Evolutionary conservation across 2,797 vertebrate genomes (phyloP).

Genomic region (Crax fasciolata): DNA sequence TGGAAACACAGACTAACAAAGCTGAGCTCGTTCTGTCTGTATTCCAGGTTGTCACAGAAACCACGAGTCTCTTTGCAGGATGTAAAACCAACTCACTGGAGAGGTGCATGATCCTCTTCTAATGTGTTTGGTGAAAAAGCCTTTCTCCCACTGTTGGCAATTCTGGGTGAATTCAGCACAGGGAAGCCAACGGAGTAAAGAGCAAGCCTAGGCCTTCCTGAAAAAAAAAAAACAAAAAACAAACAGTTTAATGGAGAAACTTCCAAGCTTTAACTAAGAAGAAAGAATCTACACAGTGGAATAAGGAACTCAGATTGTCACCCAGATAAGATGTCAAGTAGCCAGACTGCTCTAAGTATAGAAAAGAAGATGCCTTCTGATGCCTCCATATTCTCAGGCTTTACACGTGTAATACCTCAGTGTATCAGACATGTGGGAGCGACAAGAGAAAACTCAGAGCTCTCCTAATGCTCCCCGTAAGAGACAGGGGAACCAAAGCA

Average conservation of each 20-base stretch:
- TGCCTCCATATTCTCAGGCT: background rate
- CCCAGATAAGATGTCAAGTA: background rate
- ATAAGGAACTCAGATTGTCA: background rate
- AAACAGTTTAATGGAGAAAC: background rate
- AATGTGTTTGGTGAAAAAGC: slow-evolving; percentile 14
- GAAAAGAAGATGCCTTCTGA: background rate
- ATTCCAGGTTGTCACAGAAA: slow-evolving; percentile 48
- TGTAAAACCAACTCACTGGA: slow-evolving; percentile 2
- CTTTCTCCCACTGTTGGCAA: background rate
- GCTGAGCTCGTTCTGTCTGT: slow-evolving; percentile 10
- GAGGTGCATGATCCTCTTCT: slow-evolving; percentile 30
- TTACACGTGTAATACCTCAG: background rate
- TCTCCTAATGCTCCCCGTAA: background rate
- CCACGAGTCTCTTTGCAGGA: slow-evolving; percentile 12
- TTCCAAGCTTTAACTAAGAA: background rate
- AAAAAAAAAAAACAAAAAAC: background rate
- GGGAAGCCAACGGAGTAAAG: background rate
- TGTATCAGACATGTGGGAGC: background rate
- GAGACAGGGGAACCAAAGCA: background rate
- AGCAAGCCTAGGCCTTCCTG: background rate
- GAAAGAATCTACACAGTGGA: background rate
- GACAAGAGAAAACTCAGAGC: background rate
- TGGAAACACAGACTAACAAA: background rate
- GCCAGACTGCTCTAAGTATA: background rate
- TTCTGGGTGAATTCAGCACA: background rate